Evolutionary conservation across 2,888 invertebrate genomes (phyloP).

Genomic region (Erpobdella octoculata): DNA sequence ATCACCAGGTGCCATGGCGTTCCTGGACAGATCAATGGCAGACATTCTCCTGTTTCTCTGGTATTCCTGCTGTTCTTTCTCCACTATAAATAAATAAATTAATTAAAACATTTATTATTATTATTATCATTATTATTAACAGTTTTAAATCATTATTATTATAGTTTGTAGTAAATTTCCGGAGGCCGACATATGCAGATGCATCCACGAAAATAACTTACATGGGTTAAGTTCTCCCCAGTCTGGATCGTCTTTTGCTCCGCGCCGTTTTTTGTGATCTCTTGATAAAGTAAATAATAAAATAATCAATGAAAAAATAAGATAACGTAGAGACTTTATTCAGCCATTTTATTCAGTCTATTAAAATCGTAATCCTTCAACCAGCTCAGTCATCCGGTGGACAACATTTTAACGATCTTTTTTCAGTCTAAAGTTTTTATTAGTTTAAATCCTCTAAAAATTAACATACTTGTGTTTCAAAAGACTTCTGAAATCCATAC

Average conservation of each 20-base stretch:
- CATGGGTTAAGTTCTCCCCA: slow-evolving; percentile 77
- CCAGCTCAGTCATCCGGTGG: neutral
- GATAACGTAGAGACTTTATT: too few relatives aligned
- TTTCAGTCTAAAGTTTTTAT: too few relatives aligned
- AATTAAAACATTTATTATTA: too few relatives aligned
- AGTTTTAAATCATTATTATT: neutral
- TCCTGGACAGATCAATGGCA: slow-evolving; percentile 47
- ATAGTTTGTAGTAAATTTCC: too few relatives aligned
- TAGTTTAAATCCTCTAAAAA: too few relatives aligned
- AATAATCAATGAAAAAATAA: neutral
- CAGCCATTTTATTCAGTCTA: too few relatives aligned
- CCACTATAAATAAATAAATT: too few relatives aligned
- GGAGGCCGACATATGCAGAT: too few relatives aligned
- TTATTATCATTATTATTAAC: neutral
- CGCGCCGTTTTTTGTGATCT: slow-evolving; percentile 45
- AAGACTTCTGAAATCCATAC: slow-evolving; percentile 97
- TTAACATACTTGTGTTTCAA: slow-evolving; percentile 75
- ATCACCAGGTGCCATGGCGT: slow-evolving; percentile 38
- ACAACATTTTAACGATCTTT: too few relatives aligned
- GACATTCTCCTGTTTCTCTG: slow-evolving; percentile 44
- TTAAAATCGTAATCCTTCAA: neutral
- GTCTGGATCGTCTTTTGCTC: slow-evolving; percentile 81
- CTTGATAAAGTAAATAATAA: slow-evolving; percentile 35
- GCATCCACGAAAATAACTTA: too few relatives aligned
- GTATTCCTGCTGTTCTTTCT: slow-evolving; percentile 32